A percentile compares a stretch with the other conserved stretches of the same genome.
Evolutionary conservation across 2,888 invertebrate species (phyloP).

Genomic region (Caenorhabditis doughertyi): DNA sequence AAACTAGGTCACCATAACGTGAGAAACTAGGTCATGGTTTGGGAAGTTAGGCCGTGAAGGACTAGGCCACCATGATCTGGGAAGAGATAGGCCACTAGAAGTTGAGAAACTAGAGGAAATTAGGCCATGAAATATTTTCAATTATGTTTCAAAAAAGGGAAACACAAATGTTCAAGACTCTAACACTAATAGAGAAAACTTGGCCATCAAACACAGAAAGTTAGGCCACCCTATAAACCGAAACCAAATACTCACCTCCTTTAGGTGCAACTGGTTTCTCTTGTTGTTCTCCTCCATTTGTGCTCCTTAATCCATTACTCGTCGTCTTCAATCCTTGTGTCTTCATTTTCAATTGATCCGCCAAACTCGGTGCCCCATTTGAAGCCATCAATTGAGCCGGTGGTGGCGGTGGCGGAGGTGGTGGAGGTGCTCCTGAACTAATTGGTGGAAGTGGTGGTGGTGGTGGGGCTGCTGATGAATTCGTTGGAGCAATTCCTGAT

Average conservation of each 20-base stretch:
- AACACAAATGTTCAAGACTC: too few species aligned
- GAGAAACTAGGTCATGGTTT: too few species aligned
- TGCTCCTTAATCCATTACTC: conserved; percentile 16
- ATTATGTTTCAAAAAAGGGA: too few species aligned
- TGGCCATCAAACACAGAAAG: too few species aligned
- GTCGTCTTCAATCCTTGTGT: conserved; percentile 58
- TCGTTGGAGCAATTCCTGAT: conserved; percentile 41
- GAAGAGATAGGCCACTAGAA: too few species aligned
- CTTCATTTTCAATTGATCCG: conserved; percentile 66
- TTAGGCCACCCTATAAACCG: too few species aligned
- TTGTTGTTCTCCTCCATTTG: neutral
- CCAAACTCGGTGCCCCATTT: conserved; percentile 40
- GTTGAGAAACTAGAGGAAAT: too few species aligned
- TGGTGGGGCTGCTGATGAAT: conserved; percentile 47
- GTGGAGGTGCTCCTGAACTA: conserved; percentile 30
- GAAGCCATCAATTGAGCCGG: neutral
- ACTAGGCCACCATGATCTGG: too few species aligned
- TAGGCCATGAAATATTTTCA: too few species aligned
- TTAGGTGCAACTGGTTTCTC: conserved; percentile 21
- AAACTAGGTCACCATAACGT: too few species aligned
- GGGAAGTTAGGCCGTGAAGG: too few species aligned
- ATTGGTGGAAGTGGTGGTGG: conserved; percentile 68
- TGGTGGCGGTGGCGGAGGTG: conserved; percentile 47
- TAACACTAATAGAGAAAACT: too few species aligned
- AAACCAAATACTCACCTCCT: conserved; percentile 40